These are phyloP conservation scores for Craseonycteris thonglongyai DNA, from an alignment of 2,113 vertebrate genomes.

Conservation along the genomic window DNA sequence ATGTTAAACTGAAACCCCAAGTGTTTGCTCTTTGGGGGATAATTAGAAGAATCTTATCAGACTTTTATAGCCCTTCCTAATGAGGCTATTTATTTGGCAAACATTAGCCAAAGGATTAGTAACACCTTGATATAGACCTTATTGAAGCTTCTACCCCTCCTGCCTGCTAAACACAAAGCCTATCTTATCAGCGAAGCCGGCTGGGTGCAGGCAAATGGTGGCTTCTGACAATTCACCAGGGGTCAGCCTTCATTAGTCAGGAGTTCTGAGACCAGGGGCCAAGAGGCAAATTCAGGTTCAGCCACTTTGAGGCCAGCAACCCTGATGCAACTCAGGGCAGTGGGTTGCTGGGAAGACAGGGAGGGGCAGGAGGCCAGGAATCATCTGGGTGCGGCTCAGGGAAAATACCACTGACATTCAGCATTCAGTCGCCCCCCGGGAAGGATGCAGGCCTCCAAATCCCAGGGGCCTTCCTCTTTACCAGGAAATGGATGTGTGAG, in stretches of 20 bases:
- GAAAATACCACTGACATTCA: not conserved
- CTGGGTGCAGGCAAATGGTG: not conserved
- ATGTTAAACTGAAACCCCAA: conserved; percentile 49
- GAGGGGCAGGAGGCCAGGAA: not conserved
- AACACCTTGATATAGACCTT: conserved; percentile 31
- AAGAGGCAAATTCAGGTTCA: conserved; percentile 34
- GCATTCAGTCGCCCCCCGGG: not conserved
- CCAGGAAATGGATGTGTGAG: conserved; percentile 34
- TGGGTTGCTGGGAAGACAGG: not conserved
- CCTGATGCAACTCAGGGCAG: not conserved
- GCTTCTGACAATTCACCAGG: conserved; percentile 67
- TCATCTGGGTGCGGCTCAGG: not conserved
- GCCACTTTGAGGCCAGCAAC: conserved; percentile 26
- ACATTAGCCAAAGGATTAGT: conserved; percentile 52
- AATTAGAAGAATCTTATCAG: conserved; percentile 69
- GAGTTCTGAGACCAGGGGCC: not conserved
- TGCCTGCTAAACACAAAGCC: not conserved
- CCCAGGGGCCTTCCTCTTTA: conserved; percentile 10
- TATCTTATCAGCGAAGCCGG: conserved; percentile 53
- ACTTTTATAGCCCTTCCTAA: conserved; percentile 72
- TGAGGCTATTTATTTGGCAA: conserved; percentile 72
- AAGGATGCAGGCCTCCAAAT: conserved; percentile 11
- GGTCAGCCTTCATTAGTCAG: conserved; percentile 52
- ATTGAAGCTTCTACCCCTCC: conserved; percentile 2
- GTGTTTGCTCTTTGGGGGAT: conserved; percentile 56